These are phyloP conservation scores for Exephanes ischioxanthus DNA, from an alignment of 2,888 invertebrate species.

Conservation along the genomic window DNA sequence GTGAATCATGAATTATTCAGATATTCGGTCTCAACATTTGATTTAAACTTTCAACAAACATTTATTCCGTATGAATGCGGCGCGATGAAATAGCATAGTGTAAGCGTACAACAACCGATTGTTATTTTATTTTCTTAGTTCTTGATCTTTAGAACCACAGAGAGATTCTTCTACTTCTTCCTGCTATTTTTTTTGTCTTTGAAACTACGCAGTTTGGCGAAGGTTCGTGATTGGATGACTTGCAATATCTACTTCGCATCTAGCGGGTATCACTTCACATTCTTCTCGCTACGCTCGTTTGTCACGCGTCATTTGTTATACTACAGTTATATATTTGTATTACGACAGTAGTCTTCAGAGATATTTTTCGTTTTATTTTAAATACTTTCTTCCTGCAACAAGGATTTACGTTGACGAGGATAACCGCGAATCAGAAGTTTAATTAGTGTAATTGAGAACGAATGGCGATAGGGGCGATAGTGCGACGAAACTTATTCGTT, in stretches of 20 bases:
- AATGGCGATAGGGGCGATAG: slow-evolving; percentile 16
- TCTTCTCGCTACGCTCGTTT: not conserved
- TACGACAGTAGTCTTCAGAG: not conserved
- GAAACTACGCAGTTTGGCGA: too few species aligned
- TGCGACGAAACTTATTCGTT: slow-evolving; percentile 12
- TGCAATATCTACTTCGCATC: not conserved
- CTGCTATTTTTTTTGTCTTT: not conserved
- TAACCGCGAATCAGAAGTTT: not conserved
- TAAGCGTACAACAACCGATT: not conserved
- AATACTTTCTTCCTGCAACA: not conserved
- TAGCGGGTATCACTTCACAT: not conserved
- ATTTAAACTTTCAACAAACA: slow-evolving; percentile 4
- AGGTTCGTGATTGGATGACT: not conserved
- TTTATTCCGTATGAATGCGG: not conserved
- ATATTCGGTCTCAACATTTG: slow-evolving; percentile 12
- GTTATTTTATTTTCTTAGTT: not conserved
- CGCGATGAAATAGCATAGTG: not conserved
- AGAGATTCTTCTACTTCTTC: not conserved
- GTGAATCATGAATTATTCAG: slow-evolving; percentile 69
- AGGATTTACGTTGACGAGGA: not conserved
- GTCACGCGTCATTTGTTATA: not conserved
- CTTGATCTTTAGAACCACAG: not conserved
- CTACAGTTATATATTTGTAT: not conserved
- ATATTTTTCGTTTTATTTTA: not conserved
- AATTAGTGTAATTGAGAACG: slow-evolving; percentile 42